A percentile compares a stretch with the other conserved stretches of the same genome.
These are phyloP conservation scores for Heteronetta atricapilla DNA, from an alignment of 2,113 vertebrate genomes.

Conservation along the genomic window DNA sequence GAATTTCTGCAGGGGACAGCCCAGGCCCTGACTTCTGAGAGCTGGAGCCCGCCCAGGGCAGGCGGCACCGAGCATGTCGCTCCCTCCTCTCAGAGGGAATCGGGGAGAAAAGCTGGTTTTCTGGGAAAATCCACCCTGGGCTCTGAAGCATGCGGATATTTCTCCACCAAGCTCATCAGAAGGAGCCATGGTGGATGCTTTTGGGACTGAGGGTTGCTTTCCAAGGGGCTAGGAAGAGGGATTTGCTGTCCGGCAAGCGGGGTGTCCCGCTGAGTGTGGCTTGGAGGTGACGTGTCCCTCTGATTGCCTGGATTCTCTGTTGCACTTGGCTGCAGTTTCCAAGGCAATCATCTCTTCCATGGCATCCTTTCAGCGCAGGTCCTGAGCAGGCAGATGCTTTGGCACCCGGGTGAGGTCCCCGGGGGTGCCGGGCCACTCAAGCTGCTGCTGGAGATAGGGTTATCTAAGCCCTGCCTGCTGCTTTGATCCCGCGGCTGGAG, in stretches of 20 bases:
- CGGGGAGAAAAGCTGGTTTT: background rate
- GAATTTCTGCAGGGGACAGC: background rate
- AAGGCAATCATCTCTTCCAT: background rate
- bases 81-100: rapidly evolving
- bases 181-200: rapidly evolving
- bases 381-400: background rate
- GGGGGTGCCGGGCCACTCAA: background rate
- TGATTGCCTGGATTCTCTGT: background rate
- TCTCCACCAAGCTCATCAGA: background rate
- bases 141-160: background rate
- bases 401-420: background rate
- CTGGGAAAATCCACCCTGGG: background rate
- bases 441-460: conserved; percentile 41
- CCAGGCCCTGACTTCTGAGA: rapidly evolving
- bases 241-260: background rate
- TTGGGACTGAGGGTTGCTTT: background rate
- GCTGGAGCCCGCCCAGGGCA: background rate
- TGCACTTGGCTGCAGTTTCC: background rate
- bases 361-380: background rate
- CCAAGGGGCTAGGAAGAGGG: background rate
- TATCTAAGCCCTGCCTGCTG: conserved; percentile 28
- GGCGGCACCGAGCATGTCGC: rapidly evolving
- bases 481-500: background rate
- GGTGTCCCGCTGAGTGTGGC: background rate
- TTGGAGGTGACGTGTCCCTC: background rate